Base-by-base conservation (phyloP, 2,113 vertebrate species). In the Nannobrachium achirus region DNA sequence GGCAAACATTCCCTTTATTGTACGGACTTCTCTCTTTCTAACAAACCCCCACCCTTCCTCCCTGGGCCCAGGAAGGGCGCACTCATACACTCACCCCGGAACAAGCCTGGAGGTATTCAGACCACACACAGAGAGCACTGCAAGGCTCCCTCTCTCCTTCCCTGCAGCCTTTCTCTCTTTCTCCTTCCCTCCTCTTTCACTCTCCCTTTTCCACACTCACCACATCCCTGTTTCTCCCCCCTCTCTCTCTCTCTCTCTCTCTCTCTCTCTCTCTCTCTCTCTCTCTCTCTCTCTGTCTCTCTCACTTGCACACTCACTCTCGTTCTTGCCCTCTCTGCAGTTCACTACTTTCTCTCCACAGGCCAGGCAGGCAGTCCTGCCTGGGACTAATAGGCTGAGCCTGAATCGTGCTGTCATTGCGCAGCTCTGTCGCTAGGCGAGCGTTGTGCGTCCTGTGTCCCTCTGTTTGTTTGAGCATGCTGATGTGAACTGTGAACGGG, bases 71-170 rank as follows among this genome's bases (percentile, higher is more conserved):
- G 87, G 85, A 91, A 90, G 80, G 72, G 71, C 69, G 16, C 77
- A 81, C 80, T 85, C 78, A 80, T 48, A 60, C 65, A 61, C 74
- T 89, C 87, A 89, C 81, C 83, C 89, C 70, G 73, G 82, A 90
- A 90, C 85, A 77, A 87, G 76, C 85, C 78, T 86, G 88, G 90
- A 90, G 91, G 92, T 92, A 89, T 79, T 77, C 51, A 71, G 92
- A 93, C 91, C 93, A 94, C 93, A 93, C 93, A 93, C 82, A 73
- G 80, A 73, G 80, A 84, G 91, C 60, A 69, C 72, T 59, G 56
- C 62, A 42, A 71, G 45, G 64, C 73, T 80, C 77, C 68, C 75
- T 66, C 73, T n/a, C 57, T 61, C 49, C 39, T 78, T 81, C 78
- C 80, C 44, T 73, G 60, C 55, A 66, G 72, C 65, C 73, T 78